Conservation (phyloP, 2,113 vertebrate species). For the Macquaria australasica region DNA sequence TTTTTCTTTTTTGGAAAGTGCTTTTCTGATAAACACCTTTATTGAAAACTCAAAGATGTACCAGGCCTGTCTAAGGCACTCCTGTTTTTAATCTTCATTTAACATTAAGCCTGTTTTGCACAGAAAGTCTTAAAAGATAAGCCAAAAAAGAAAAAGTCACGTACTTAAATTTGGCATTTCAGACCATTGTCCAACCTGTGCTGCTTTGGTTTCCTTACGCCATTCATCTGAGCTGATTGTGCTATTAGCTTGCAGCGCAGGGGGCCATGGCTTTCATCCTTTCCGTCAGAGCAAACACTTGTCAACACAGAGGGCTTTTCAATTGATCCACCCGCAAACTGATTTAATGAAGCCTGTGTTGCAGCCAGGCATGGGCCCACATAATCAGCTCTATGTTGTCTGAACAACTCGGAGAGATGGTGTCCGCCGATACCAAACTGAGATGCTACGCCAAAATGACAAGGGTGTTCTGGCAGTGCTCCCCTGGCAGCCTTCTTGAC, state of each 20-base stretch:
- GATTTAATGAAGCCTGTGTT: constrained; percentile 64
- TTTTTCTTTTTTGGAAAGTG: neutral
- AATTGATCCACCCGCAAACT: constrained; percentile 58
- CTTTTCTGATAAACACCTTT: neutral
- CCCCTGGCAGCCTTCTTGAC: neutral
- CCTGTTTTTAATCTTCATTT: neutral
- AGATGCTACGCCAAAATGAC: constrained; percentile 12
- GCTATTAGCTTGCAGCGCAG: constrained; percentile 46
- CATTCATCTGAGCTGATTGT: constrained; percentile 48
- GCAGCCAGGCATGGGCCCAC: constrained; percentile 44
- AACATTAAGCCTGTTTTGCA: constrained; percentile 4
- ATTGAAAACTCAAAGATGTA: neutral
- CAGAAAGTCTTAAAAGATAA: neutral
- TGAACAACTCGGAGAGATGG: constrained; percentile 9
- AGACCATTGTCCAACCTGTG: neutral
- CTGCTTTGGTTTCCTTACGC: neutral
- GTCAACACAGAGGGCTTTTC: constrained; percentile 55
- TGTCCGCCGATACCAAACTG: constrained; percentile 4
- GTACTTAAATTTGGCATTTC: neutral
- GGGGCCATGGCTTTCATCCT: constrained; percentile 12
- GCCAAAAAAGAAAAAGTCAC: neutral
- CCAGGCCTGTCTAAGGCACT: neutral
- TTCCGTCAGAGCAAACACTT: constrained; percentile 53
- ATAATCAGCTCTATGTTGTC: constrained; percentile 57
- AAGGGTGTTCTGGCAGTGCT: constrained; percentile 11